These are phyloP conservation scores for Macrobrachium nipponense DNA, from an alignment of 1,140 invertebrate genomes.

Conservation along the genomic window DNA sequence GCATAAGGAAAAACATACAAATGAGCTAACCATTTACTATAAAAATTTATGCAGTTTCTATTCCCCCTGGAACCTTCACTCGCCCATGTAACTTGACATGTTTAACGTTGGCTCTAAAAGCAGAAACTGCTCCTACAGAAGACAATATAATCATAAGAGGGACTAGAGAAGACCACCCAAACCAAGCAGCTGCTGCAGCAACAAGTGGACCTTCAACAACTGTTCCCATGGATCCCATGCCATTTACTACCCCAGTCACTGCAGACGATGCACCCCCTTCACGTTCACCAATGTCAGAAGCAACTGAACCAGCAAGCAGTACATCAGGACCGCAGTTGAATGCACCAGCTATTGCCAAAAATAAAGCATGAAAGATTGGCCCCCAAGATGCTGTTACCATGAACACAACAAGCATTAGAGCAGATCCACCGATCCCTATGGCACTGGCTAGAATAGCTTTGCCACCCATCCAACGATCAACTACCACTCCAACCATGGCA, in stretches of 20 bases:
- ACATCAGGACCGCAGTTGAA: slow-evolving; percentile 72
- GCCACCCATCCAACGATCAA: slow-evolving; percentile 69
- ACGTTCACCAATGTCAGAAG: slow-evolving; percentile 70
- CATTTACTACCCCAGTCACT: slow-evolving; percentile 71
- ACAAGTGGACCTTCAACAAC: slow-evolving; percentile 72
- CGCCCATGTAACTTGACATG: slow-evolving; percentile 9
- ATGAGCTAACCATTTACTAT: too few relatives aligned
- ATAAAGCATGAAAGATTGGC: slow-evolving; percentile 68
- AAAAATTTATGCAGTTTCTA: too few relatives aligned
- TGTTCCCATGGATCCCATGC: slow-evolving; percentile 72
- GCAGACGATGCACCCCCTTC: slow-evolving; percentile 71
- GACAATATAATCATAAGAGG: slow-evolving; percentile 69
- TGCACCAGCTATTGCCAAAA: slow-evolving; percentile 71
- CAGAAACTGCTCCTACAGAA: slow-evolving; percentile 34
- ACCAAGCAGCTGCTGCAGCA: slow-evolving; percentile 68
- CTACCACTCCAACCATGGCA: slow-evolving; percentile 69
- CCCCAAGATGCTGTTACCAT: slow-evolving; percentile 70
- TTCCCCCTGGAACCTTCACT: too few relatives aligned
- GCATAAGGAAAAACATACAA: too few relatives aligned
- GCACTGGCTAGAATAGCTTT: slow-evolving; percentile 69
- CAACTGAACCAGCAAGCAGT: slow-evolving; percentile 71
- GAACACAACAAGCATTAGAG: slow-evolving; percentile 69
- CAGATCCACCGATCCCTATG: slow-evolving; percentile 68
- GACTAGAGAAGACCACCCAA: slow-evolving; percentile 72
- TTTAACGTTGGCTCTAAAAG: slow-evolving; percentile 35